A percentile compares a stretch with the other conserved stretches of the same genome.
Conservation (phyloP, 2,113 vertebrate species). For the Carollia perspicillata region DNA sequence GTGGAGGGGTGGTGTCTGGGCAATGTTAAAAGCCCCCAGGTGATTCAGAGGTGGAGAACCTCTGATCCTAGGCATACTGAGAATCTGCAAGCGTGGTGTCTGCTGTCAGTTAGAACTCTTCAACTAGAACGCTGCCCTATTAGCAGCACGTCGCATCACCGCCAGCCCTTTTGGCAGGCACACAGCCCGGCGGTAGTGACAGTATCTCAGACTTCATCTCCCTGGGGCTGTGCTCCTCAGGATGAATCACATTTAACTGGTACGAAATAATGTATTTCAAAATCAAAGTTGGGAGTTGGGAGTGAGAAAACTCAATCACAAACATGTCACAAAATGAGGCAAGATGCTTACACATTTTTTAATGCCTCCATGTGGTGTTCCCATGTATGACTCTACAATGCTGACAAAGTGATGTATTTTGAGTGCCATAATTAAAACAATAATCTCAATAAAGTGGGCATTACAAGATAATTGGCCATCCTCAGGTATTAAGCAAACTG, state of each 20-base stretch:
- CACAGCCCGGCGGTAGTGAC: neutral
- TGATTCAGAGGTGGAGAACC: neutral
- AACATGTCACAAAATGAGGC: slow-evolving; percentile 30
- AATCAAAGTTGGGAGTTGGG: neutral
- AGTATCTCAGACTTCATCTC: neutral
- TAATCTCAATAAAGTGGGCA: slow-evolving; percentile 82
- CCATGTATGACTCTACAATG: slow-evolving; percentile 57
- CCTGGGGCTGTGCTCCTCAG: neutral
- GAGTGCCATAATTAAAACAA: slow-evolving; percentile 84
- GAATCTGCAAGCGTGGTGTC: neutral
- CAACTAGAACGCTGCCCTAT: neutral
- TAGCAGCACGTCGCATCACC: neutral
- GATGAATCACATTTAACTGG: neutral
- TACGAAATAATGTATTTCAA: neutral
- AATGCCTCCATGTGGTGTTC: slow-evolving; percentile 54
- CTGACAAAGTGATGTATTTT: slow-evolving; percentile 75
- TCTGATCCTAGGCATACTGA: neutral
- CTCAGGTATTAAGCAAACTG: slow-evolving; percentile 82
- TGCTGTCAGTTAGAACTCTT: neutral
- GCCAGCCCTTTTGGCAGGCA: neutral
- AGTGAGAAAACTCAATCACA: neutral
- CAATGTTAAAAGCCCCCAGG: neutral
- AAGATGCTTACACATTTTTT: slow-evolving; percentile 47
- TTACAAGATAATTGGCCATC: slow-evolving; percentile 82
- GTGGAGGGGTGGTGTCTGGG: too few species aligned